Percentiles rank a stretch among this genome's conserved stretches.
phyloP scores from a whole-genome alignment of 2,113 vertebrate genomes.

The Hippopotamus amphibius region DNA sequence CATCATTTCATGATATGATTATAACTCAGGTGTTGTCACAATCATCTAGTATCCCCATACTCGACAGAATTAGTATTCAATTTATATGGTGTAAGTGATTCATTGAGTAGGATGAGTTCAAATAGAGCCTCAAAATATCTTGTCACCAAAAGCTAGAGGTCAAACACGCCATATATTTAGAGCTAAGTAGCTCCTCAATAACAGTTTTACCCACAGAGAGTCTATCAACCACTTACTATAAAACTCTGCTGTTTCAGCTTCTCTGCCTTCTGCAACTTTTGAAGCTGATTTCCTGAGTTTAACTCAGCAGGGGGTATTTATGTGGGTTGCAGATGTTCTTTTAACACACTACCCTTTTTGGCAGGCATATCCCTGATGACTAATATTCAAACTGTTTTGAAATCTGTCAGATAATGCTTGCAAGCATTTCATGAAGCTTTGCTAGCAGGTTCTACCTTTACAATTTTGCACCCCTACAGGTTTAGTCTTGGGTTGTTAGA shows the following conservation, averaged over 20 bases:
- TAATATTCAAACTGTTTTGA: slow-evolving; percentile 64
- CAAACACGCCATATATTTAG: background rate
- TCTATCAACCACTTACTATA: background rate
- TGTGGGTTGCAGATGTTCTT: slow-evolving; percentile 44
- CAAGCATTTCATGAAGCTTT: slow-evolving; percentile 9
- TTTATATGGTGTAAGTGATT: background rate
- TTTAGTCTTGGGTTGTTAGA: slow-evolving; percentile 27
- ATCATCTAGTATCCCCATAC: background rate
- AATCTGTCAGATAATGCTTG: slow-evolving; percentile 58
- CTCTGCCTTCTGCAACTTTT: slow-evolving; percentile 15
- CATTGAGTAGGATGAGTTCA: background rate
- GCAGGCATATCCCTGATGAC: slow-evolving; percentile 42
- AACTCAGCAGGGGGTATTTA: background rate
- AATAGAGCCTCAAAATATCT: background rate
- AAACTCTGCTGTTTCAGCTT: slow-evolving; percentile 50
- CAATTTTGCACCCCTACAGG: background rate
- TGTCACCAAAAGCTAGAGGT: background rate
- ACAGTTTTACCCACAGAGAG: background rate
- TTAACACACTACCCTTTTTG: slow-evolving; percentile 39
- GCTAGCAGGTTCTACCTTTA: slow-evolving; percentile 47
- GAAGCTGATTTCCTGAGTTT: slow-evolving; percentile 55
- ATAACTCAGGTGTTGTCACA: background rate
- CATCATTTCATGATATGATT: background rate
- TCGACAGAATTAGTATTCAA: background rate
- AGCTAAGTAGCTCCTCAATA: background rate